These are phyloP conservation scores for Drosophila cardini DNA, from an alignment of 1,140 invertebrate species.

Conservation along the genomic window DNA sequence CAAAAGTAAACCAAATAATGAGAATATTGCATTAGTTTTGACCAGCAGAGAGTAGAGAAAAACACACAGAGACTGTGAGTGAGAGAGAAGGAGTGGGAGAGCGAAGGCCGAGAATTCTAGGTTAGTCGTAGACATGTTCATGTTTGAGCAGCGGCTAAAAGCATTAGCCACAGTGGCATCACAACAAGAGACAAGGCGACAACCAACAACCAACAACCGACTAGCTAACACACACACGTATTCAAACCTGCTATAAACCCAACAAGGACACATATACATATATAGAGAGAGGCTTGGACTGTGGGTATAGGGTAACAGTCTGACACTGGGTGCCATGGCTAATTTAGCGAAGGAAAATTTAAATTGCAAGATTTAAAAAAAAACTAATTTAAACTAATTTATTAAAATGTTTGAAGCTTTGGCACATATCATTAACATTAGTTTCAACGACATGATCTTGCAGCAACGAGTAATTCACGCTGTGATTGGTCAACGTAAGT, in stretches of 20 bases:
- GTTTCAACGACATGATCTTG: no score
- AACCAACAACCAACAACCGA: constrained; percentile 28
- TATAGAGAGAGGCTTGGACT: background rate
- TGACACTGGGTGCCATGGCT: no score
- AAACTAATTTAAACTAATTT: no score
- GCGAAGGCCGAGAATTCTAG: background rate
- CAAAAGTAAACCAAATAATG: constrained; percentile 73
- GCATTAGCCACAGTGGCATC: constrained; percentile 76
- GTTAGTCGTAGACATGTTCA: constrained; percentile 10
- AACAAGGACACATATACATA: constrained; percentile 5
- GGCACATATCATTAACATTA: no score
- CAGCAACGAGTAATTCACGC: no score
- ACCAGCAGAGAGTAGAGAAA: constrained; percentile 1
- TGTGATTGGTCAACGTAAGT: no score
- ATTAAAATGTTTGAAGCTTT: no score
- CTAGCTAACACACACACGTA: constrained; percentile 55
- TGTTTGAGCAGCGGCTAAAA: constrained; percentile 70
- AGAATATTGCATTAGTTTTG: constrained; percentile 79
- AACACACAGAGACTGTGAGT: no score
- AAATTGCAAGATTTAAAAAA: no score
- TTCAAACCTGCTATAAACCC: constrained; percentile 33
- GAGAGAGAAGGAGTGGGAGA: no score
- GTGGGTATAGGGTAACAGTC: no score
- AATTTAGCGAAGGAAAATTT: no score
- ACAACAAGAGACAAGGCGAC: constrained; percentile 34